phyloP scores from a whole-genome alignment of 2,113 vertebrate genomes.

The Oncorhynchus masou region DNA sequence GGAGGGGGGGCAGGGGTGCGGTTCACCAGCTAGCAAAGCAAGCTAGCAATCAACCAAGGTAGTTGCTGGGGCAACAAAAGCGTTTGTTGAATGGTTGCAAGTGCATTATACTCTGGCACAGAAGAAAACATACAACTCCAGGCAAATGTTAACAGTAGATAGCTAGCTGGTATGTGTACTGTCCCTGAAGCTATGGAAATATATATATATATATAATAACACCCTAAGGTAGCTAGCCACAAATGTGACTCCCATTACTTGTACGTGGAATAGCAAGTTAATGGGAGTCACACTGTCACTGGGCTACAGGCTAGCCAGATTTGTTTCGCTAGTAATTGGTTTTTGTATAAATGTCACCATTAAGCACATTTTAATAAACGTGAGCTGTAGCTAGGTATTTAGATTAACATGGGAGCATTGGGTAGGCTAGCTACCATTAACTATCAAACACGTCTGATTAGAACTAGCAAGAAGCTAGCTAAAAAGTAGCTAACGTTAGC shows the following conservation, averaged over 20 bases:
- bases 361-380: too few species aligned
- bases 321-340: too few species aligned
- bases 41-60: conserved; percentile 58
- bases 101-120: background rate
- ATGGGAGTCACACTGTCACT: background rate
- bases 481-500: conserved; percentile 46
- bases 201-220: background rate
- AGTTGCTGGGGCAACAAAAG: conserved; percentile 55
- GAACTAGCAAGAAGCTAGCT: background rate
- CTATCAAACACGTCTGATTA: too few species aligned
- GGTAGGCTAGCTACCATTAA: too few species aligned
- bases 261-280: background rate
- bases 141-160: too few species aligned
- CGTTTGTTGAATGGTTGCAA: conserved; percentile 17
- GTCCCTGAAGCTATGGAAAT: background rate
- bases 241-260: background rate
- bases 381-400: too few species aligned
- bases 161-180: background rate
- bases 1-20: conserved; percentile 68
- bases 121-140: background rate
- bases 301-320: background rate
- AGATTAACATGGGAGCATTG: too few species aligned
- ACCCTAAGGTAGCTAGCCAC: background rate
- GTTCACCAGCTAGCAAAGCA: conserved; percentile 71
- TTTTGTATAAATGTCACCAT: too few species aligned